Conservation (phyloP, 2,113 vertebrate genomes). For the Apaloderma vittatum region DNA sequence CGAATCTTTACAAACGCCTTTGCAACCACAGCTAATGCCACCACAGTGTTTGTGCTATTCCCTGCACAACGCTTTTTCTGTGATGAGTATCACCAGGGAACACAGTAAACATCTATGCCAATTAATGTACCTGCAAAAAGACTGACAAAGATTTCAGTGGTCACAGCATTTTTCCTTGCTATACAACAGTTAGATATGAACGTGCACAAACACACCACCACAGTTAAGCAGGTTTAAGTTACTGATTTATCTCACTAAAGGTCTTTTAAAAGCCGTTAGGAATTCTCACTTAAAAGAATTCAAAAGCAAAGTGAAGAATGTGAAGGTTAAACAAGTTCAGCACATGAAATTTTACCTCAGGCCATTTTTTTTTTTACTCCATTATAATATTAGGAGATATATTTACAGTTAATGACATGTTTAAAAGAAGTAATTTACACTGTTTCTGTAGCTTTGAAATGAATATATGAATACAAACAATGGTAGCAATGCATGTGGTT, state of each 20-base stretch:
- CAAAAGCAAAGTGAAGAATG: not conserved
- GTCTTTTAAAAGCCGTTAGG: not conserved
- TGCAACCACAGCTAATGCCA: not conserved
- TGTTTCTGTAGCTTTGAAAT: not conserved
- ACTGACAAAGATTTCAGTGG: not conserved
- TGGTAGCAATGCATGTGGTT: constrained; percentile 8
- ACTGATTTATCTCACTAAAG: not conserved
- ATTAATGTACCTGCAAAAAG: not conserved
- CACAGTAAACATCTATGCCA: not conserved
- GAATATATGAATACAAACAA: not conserved
- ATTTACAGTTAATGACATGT: not conserved
- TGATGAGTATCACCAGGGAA: not conserved
- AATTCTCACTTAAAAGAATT: not conserved
- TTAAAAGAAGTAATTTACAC: not conserved
- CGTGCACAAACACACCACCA: not conserved
- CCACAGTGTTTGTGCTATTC: not conserved
- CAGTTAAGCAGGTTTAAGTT: not conserved
- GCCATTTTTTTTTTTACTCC: not conserved
- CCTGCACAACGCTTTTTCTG: not conserved
- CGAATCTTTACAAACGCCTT: not conserved
- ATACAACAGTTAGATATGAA: not conserved
- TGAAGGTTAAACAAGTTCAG: constrained; percentile 18
- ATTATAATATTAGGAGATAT: not conserved
- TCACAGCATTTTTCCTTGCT: not conserved
- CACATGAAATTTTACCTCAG: not conserved